Percentiles rank a stretch among this genome's conserved stretches.
phyloP scores from a whole-genome alignment of 2,797 vertebrate species.

The Tangara arthus region DNA sequence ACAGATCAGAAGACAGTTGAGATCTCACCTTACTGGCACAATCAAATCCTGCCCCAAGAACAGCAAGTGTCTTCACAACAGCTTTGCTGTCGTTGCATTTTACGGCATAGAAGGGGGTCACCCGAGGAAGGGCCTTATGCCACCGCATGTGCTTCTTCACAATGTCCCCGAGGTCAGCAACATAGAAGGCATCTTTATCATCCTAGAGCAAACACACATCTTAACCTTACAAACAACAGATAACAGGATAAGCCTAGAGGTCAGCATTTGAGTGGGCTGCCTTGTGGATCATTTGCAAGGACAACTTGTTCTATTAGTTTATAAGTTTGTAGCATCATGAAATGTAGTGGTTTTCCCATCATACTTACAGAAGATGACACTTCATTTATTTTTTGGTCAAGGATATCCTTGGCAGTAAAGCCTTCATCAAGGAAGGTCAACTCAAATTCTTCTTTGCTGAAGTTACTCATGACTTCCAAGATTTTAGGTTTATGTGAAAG shows the following conservation, averaged over 20 bases:
- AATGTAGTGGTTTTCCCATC: neutral
- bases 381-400: slow-evolving; percentile 96
- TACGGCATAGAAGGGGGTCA: slow-evolving; percentile 93
- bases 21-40: slow-evolving; percentile 93
- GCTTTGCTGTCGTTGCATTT: slow-evolving; percentile 93
- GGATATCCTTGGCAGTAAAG: slow-evolving; percentile 90
- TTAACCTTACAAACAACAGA: neutral
- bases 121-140: slow-evolving; percentile 86
- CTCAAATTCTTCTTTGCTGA: slow-evolving; percentile 80
- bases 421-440: slow-evolving; percentile 94
- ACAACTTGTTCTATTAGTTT: neutral
- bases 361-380: slow-evolving; percentile 87
- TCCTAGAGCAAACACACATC: slow-evolving; percentile 77
- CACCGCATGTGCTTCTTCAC: slow-evolving; percentile 93
- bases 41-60: slow-evolving; percentile 91
- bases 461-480: slow-evolving; percentile 76
- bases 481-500: slow-evolving; percentile 35
- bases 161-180: slow-evolving; percentile 93
- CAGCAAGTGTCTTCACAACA: slow-evolving; percentile 87
- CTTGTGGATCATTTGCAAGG: neutral
- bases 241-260: neutral
- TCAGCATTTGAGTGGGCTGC: neutral
- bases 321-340: neutral
- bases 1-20: neutral
- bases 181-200: slow-evolving; percentile 95